Base-by-base conservation (phyloP, 1,140 invertebrate species). In the Solenopsis fugax region DNA sequence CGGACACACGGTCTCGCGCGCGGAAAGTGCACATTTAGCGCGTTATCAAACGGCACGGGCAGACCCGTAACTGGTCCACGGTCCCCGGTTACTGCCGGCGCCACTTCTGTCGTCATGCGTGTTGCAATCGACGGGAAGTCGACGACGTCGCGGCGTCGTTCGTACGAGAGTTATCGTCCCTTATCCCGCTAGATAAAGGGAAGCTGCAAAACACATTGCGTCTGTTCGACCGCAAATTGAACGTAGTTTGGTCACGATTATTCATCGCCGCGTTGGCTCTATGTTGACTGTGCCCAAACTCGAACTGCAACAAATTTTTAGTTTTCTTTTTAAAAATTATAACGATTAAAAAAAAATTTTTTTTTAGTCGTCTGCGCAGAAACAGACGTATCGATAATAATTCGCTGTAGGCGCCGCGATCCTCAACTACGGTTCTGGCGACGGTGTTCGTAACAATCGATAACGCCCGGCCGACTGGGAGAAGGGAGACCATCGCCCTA, bases 381-480 rank as follows among this genome's bases (percentile, higher is more conserved):
- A 80, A 34, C n/a, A 18, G 29, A 24, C 9, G 7, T 18, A 12
- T 56, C n/a, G 50, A 56, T 41, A 60, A 58, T 73, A 54, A 34
- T 73, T 73, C 54, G 29, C 41, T 37, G 65, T 73, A 73, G 80
- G 80, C 16, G 29, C 67, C 24, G 37, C 45, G 13, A 75, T 48
- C 34, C n/a, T 75, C 41, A 21, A 54, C 58, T 73, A 84, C 80
- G 80, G 52, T 54, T 84, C 69, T 84, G 80, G 21, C 37, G 52
- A 73, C 37, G 80, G 41, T 75, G 58, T 89, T 89, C 85, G 88
- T 89, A 90, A 90, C 78, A 90, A 90, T 90, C 89, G 89, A 90
- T 90, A 90, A 87, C 88, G 65, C 88, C 54, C 65, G 52, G n/a
- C 58, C 34, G 86, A 85, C 78, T 45, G 71, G 88, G 72, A 90